Percentiles rank a stretch among this genome's conserved stretches.
phyloP scores from a whole-genome alignment of 2,113 vertebrate species.

The Indri indri region DNA sequence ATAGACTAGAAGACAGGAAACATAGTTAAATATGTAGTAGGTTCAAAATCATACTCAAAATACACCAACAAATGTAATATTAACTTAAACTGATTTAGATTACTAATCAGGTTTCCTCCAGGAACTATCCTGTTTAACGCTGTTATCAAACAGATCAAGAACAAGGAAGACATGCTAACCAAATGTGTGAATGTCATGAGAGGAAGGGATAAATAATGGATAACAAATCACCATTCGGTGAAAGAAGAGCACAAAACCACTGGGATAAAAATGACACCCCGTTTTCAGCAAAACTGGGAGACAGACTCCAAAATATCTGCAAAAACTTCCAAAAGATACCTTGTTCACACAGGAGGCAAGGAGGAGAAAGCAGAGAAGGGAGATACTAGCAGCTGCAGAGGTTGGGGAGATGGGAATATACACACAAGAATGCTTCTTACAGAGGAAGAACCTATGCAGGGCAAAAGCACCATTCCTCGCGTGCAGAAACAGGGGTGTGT shows the following conservation, averaged over 20 bases:
- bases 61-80: background rate
- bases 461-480: background rate
- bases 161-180: background rate
- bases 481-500: background rate
- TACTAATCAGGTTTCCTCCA: background rate
- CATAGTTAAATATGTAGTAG: background rate
- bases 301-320: background rate
- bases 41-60: background rate
- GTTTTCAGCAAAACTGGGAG: background rate
- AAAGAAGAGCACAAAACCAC: background rate
- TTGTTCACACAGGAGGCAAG: background rate
- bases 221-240: background rate
- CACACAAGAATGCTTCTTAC: background rate
- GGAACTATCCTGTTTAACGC: background rate
- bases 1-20: background rate
- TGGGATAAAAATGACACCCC: background rate
- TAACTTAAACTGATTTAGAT: background rate
- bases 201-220: background rate
- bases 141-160: background rate
- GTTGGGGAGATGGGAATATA: accelerated
- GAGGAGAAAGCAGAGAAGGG: background rate
- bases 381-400: background rate
- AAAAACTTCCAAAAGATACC: background rate
- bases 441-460: background rate
- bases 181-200: background rate